Base-by-base conservation (phyloP, 2,797 vertebrate species). In the Crotalus adamanteus region DNA sequence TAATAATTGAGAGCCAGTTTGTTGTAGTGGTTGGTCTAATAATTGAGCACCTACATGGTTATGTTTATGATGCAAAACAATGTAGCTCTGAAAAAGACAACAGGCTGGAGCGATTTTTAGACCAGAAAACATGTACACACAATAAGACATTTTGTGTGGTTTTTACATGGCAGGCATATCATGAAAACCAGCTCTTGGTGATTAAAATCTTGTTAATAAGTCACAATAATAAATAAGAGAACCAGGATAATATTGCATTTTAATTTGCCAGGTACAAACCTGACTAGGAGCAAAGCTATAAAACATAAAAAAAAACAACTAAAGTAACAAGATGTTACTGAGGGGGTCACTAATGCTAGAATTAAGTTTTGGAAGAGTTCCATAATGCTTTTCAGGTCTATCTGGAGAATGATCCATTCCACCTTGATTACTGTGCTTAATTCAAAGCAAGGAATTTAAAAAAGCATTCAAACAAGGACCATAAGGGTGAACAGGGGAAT, bases 211-310 rank as follows among this genome's bases (percentile, higher is more conserved):
- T 90, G 92, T 93, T 88, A 87, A 51, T 87, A 90, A 18, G n/a
- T 87, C 63, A 87, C 89, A 87, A 20, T 5, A 42, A 51, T 69
- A 93, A 93, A 86, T 25, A 69, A 73, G 85, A 87, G 37, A 78
- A 28, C 69, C 16, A 37, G 22, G 2, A 78, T 55, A 86, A 90
- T 53, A 57, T 86, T 87, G 85, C 65, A 87, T 91, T 60, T 87
- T 87, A 87, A 93, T 90, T 73, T 78, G 73, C 60, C 89, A 90
- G 85, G 89, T 93, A 89, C 56, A 11, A 60, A 90, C 53, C 87
- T 90, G 85, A 42, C 63, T 78, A 93, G 89, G 85, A 93, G 89
- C 37, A 87, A 87, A 73, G 55, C 63, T 90, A 92, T 73, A 89
- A 93, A 73, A 63, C 53, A 86, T 88, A 53, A 88, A 90, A 88